A percentile compares a stretch with the other conserved stretches of the same genome.
Evolutionary conservation across 2,113 vertebrate genomes (phyloP).

Genomic region (Hemichromis elongatus): DNA sequence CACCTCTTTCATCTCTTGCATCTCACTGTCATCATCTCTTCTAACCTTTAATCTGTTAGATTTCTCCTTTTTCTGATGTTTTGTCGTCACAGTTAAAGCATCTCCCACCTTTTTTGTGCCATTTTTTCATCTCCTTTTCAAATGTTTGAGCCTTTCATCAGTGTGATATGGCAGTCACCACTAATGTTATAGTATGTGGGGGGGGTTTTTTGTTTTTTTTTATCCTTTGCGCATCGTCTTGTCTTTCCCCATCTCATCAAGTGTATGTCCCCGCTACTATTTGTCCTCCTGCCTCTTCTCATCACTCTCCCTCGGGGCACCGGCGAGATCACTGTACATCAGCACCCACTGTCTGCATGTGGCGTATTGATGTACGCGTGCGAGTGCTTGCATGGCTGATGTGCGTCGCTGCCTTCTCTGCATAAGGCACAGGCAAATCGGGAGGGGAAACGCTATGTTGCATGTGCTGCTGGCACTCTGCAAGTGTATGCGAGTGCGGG

Average conservation of each 20-base stretch:
- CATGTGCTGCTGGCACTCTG: constrained; percentile 37
- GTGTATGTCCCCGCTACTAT: background rate
- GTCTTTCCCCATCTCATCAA: background rate
- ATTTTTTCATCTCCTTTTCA: background rate
- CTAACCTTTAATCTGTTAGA: background rate
- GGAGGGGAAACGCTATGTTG: constrained; percentile 5
- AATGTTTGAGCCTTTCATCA: background rate
- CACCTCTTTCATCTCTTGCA: background rate
- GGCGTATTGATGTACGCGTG: background rate
- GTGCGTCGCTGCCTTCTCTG: background rate
- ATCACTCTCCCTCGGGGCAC: background rate
- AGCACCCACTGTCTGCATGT: background rate
- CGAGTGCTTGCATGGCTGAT: background rate
- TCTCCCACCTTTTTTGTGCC: background rate
- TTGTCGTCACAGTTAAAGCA: background rate
- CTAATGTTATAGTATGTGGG: background rate
- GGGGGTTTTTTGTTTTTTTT: rapidly evolving
- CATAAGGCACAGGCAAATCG: background rate
- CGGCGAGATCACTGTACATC: constrained; percentile 31
- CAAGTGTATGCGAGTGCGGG: constrained; percentile 18
- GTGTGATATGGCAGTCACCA: background rate
- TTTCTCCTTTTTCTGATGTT: background rate
- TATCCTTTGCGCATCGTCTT: background rate
- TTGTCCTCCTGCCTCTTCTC: background rate
- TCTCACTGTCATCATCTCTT: constrained; percentile 4